Evolutionary conservation across 2,888 invertebrate genomes (phyloP).

Genomic region (Synergus umbraculus): DNA sequence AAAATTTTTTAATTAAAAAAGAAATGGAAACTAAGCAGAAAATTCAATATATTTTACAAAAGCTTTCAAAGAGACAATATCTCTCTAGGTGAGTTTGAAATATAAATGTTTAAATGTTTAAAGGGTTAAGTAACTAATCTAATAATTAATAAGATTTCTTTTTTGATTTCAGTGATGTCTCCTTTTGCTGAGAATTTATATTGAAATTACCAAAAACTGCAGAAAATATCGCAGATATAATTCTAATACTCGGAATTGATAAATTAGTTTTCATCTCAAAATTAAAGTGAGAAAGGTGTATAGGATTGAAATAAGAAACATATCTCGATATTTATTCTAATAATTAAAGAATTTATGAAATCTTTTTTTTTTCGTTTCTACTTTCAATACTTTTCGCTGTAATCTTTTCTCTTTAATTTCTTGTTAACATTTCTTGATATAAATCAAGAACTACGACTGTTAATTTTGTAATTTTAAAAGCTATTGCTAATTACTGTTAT

Average conservation of each 20-base stretch:
- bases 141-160: background rate
- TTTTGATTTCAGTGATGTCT: background rate
- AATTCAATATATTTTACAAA: no score
- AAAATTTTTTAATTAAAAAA: no score
- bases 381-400: background rate
- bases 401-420: background rate
- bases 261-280: background rate
- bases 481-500: background rate
- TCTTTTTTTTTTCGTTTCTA: background rate
- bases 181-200: background rate
- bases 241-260: background rate
- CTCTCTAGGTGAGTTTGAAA: no score
- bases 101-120: no score
- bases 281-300: background rate
- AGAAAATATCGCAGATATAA: background rate
- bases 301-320: constrained; percentile 1
- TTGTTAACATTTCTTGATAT: background rate
- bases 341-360: constrained; percentile 1
- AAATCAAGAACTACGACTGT: background rate
- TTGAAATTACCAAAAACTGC: no score
- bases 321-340: constrained; percentile 11
- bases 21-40: no score
- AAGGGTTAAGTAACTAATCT: background rate
- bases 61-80: no score
- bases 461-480: background rate